phyloP scores from a whole-genome alignment of 2,797 vertebrate genomes.

The Hydrolagus colliei region DNA sequence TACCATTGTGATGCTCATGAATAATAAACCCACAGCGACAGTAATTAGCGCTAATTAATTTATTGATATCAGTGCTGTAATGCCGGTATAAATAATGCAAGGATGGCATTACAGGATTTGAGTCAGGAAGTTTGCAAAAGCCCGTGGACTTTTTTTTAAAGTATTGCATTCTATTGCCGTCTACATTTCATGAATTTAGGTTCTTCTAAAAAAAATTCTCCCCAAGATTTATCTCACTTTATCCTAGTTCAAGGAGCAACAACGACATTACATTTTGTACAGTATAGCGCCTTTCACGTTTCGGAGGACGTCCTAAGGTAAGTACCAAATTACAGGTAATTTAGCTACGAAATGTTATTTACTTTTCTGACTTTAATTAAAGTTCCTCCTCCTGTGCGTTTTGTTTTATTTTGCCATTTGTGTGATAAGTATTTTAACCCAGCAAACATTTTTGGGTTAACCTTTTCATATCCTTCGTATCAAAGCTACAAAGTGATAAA shows the following conservation, averaged over 20 bases:
- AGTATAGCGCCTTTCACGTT: too few relatives aligned
- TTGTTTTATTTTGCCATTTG: neutral
- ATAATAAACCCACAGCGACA: neutral
- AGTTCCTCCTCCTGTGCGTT: neutral
- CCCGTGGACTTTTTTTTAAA: neutral
- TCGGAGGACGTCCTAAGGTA: neutral
- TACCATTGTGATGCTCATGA: neutral
- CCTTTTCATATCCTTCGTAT: neutral
- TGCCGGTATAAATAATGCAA: neutral
- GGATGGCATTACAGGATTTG: neutral
- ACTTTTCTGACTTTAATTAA: neutral
- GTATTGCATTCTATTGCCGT: too few relatives aligned
- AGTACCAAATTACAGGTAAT: neutral
- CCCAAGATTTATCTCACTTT: too few relatives aligned
- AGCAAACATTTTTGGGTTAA: neutral
- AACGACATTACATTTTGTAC: too few relatives aligned
- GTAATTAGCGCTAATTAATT: neutral
- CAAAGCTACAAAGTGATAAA: too few relatives aligned
- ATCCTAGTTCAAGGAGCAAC: too few relatives aligned
- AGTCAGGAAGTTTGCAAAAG: neutral
- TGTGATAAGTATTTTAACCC: neutral
- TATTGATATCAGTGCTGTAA: neutral
- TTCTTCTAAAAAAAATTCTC: too few relatives aligned
- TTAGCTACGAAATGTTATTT: neutral
- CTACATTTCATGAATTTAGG: too few relatives aligned